Conservation (phyloP, 2,888 invertebrate species). For the Exocentrus adspersus region DNA sequence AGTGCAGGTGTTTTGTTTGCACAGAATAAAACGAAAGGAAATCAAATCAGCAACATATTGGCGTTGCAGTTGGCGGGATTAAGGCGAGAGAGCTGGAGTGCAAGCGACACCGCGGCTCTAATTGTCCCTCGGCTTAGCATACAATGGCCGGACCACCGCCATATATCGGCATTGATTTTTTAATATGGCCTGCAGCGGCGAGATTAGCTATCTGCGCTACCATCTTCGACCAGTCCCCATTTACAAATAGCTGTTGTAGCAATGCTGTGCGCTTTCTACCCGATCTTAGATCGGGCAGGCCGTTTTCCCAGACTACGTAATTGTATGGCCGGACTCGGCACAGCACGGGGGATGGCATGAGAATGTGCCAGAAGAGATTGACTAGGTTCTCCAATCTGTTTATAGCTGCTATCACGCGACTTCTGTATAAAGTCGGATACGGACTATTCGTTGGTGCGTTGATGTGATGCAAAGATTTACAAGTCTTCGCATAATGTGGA, state of each 20-base stretch:
- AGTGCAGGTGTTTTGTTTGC: slow-evolving; percentile 16
- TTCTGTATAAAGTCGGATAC: no score
- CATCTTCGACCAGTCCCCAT: slow-evolving; percentile 59
- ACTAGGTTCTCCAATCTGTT: no score
- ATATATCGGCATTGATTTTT: slow-evolving; percentile 61
- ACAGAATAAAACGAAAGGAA: slow-evolving; percentile 12
- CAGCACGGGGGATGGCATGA: slow-evolving; percentile 19
- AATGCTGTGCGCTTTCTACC: slow-evolving; percentile 44
- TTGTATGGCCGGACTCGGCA: slow-evolving; percentile 42
- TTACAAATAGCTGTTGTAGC: slow-evolving; percentile 62
- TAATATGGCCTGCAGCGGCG: slow-evolving; percentile 59
- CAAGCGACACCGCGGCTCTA: slow-evolving; percentile 56
- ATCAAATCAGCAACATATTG: slow-evolving; percentile 40
- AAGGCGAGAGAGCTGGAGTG: slow-evolving; percentile 41
- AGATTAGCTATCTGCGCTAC: slow-evolving; percentile 60
- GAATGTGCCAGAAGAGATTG: no score
- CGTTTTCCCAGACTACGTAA: slow-evolving; percentile 54
- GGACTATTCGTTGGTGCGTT: no score
- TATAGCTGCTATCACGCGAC: no score
- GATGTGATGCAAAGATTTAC: no score
- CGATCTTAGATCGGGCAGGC: slow-evolving; percentile 44
- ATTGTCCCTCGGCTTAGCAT: slow-evolving; percentile 60
- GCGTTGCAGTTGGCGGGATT: slow-evolving; percentile 47
- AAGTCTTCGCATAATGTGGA: no score
- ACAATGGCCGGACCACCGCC: slow-evolving; percentile 55